Evolutionary conservation across 2,888 invertebrate species (phyloP), one percentile per base, ranked within the genome.

Genomic region (Drosophila neutralis): DNA sequence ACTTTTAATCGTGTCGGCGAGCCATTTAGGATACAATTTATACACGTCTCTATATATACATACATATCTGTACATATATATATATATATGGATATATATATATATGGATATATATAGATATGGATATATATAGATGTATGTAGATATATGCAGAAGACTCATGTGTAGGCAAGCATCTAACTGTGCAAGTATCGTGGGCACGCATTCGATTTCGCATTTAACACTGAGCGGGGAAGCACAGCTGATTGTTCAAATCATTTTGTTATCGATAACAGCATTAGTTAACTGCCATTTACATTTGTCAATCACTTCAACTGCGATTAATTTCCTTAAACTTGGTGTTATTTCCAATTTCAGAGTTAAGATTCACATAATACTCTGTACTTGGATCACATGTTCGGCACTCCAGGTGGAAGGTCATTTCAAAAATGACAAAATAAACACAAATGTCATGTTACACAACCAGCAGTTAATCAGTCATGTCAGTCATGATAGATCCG

Each of bases 1-100:
- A 80, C 73, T 76, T 82, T 79, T 82, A 85, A 89, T 84, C 65
- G 82, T 73, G 61, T 63, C 69, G 60, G 49, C 48, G 57, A 53
- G 59, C 88, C 70, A 76, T 84, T 89, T 82, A 74, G 90, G 90
- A 82, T 82, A 79, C 80, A 74, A 62, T 73, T 71, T 73, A 78
- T 68, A 72, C 73, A 79, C 78, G 59, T 73, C 64, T 64, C 63
- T 48, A 58, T 58, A 56, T 8, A 24, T 51, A 51, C 1, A 59
- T 38, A 40, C 4, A 42, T 31, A 69, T 52, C 6, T 13, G 4
- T 21, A 21, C 4, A 61, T 53, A 60, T 15, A 11, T 29, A 18
- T 11, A 58, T 21, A 49, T 45, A 45, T 31, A 38, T 48, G n/a
- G n/a, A n/a, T n/a, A n/a, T n/a, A n/a, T n/a, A n/a, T n/a, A n/a